Evolutionary conservation across 2,888 invertebrate genomes (phyloP), one percentile per base, ranked within the genome.

Genomic region (Pterostichus niger): DNA sequence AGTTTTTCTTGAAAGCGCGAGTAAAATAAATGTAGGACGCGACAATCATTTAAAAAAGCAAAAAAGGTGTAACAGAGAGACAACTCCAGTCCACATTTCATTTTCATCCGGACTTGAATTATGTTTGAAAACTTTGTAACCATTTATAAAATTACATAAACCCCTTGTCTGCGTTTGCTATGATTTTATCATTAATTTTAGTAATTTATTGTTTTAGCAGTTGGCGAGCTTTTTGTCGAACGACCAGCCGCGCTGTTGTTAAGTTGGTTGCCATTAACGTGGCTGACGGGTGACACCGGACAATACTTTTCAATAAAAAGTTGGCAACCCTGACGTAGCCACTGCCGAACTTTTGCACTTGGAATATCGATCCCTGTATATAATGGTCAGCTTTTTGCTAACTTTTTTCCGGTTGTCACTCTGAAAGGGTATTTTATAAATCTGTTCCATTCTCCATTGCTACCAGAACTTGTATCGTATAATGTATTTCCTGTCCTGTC

Each of bases 271-370:
- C 75, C 77, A 79, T 79, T 79, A 79, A 46, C 49, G 31, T 75
- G 64, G 64, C 46, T 35, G 64, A 54, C 61, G 61, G 61, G 54
- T 76, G 76, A 64, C 79, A 79, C 64, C 64, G 79, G 79, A 79
- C 79, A 79, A 79, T 79, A 79, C 79, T 79, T 79, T 79, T 68
- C 79, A 79, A 79, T 79, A 79, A 79, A 79, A 79, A 79, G 64
- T 79, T 68, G 61, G 17, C 61, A 78, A 24, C 56, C 56, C 77
- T 49, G 76, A 24, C 40, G 40, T 49, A n/a, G 73, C 44, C 75
- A 52, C 33, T 52, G 75, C 11, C 40, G 56, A 78, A 78, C 78
- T 78, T 78, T 78, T 24, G 40, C 78, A 78, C 61, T 78, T 56
- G 24, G 40, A 73, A 49, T 49, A 78, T 78, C 78, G 78, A 78